A percentile compares a stretch with the other conserved stretches of the same genome.
phyloP scores from a whole-genome alignment of 2,888 invertebrate species.

The Apotomis betuletana region DNA sequence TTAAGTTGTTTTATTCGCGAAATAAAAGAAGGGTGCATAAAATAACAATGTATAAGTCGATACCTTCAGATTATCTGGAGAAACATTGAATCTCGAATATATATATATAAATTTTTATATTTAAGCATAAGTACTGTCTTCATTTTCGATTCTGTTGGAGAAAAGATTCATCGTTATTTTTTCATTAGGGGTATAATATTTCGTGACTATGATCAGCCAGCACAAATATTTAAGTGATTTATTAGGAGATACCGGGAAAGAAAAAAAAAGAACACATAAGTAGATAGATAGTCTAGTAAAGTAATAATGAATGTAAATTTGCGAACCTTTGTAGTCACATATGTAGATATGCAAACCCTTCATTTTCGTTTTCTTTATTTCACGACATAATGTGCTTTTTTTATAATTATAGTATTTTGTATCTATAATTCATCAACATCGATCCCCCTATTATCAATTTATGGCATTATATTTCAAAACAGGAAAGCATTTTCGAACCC shows the following conservation, averaged over 20 bases:
- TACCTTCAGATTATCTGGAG: constrained; percentile 41
- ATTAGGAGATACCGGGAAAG: too few relatives aligned
- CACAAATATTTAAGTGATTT: too few relatives aligned
- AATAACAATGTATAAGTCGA: constrained; percentile 69
- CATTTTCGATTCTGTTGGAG: background rate
- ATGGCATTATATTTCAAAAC: constrained; percentile 1
- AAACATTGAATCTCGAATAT: constrained; percentile 19
- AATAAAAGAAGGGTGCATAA: constrained; percentile 76
- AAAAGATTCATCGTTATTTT: background rate
- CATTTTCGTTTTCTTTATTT: too few relatives aligned
- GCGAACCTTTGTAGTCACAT: too few relatives aligned
- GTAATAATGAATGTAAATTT: too few relatives aligned
- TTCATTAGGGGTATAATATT: background rate
- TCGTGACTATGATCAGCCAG: background rate
- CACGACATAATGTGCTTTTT: too few relatives aligned
- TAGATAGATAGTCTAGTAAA: too few relatives aligned
- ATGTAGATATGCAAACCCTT: too few relatives aligned
- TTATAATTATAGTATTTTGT: background rate
- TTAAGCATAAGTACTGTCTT: background rate
- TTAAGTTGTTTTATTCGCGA: constrained; percentile 60
- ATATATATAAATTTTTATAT: background rate
- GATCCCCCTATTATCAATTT: background rate
- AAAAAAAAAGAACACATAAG: too few relatives aligned
- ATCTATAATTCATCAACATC: background rate
- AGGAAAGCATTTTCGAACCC: background rate